A percentile compares a stretch with the other conserved stretches of the same genome.
Conservation (phyloP, 2,888 invertebrate species). For the Phaonia tiefii region DNA sequence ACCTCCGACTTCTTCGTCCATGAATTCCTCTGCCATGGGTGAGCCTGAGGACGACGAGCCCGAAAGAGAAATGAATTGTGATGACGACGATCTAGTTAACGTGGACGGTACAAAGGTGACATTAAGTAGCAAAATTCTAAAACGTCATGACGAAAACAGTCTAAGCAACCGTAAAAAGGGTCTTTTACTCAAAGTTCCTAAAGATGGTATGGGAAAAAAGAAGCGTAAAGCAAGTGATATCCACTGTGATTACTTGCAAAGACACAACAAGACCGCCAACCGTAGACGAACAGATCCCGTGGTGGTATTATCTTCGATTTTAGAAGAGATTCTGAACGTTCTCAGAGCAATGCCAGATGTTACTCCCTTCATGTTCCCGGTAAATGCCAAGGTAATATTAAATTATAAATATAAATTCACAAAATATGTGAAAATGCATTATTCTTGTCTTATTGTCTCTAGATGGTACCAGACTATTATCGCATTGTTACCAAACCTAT, state of each 20-base stretch:
- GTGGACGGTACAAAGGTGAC: conserved; percentile 97
- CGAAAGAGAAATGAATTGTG: conserved; percentile 84
- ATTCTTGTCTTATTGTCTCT: too few species aligned
- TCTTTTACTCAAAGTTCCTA: conserved; percentile 89
- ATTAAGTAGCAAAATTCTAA: conserved; percentile 91
- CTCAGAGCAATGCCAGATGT: conserved; percentile 95
- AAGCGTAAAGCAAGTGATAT: conserved; percentile 85
- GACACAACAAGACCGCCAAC: conserved; percentile 91
- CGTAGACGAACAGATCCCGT: conserved; percentile 96
- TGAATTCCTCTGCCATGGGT: conserved; percentile 89
- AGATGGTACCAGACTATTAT: conserved; percentile 95
- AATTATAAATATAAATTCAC: not conserved
- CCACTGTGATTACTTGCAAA: conserved; percentile 94
- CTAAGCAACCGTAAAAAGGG: conserved; percentile 86
- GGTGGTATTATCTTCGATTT: conserved; percentile 94
- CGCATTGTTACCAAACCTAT: conserved; percentile 95
- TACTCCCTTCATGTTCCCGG: conserved; percentile 95
- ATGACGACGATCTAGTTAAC: conserved; percentile 93
- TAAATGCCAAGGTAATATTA: conserved; percentile 89
- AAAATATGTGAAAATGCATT: too few species aligned
- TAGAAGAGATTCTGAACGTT: conserved; percentile 95
- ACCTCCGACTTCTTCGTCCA: conserved; percentile 84
- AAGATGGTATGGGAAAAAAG: conserved; percentile 85
- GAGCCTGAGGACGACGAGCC: conserved; percentile 88
- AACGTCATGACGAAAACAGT: conserved; percentile 89